Conservation (phyloP, 1,140 invertebrate species). For the Hyposmocoma kahamanoa region DNA sequence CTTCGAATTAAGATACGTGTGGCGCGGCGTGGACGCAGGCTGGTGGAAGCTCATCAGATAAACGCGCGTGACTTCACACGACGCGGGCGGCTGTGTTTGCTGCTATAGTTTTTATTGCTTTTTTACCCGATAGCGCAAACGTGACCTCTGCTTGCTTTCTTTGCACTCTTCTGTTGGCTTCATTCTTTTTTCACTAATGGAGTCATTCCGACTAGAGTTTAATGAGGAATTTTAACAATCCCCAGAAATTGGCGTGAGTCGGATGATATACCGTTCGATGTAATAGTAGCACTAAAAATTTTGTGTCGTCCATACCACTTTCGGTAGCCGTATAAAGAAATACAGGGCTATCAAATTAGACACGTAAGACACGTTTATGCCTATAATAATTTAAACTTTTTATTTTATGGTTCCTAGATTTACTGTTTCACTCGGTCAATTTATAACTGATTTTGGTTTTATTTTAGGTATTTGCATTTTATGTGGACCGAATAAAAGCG, state of each 20-base stretch:
- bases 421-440: slow-evolving; percentile 33
- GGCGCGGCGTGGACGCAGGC: neutral
- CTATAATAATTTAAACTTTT: slow-evolving; percentile 38
- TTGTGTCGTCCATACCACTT: slow-evolving; percentile 26
- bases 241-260: slow-evolving; percentile 3
- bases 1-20: neutral
- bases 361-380: slow-evolving; percentile 37
- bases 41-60: slow-evolving; percentile 28
- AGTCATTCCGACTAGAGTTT: neutral
- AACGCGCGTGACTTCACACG: slow-evolving; percentile 26
- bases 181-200: neutral
- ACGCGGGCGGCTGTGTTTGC: slow-evolving; percentile 4
- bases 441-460: slow-evolving; percentile 33
- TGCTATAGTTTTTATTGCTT: slow-evolving; percentile 12
- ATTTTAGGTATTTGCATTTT: slow-evolving; percentile 38
- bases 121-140: neutral
- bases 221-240: slow-evolving; percentile 11
- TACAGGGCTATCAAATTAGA: slow-evolving; percentile 35
- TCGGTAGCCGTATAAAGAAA: slow-evolving; percentile 48
- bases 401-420: slow-evolving; percentile 40
- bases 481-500: slow-evolving; percentile 19
- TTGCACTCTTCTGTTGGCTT: neutral
- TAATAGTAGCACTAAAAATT: slow-evolving; percentile 36
- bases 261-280: slow-evolving; percentile 26
- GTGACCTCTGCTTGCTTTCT: slow-evolving; percentile 11